These are phyloP conservation scores for Pelmatolapia mariae DNA, from an alignment of 2,113 vertebrate genomes.

Conservation along the genomic window DNA sequence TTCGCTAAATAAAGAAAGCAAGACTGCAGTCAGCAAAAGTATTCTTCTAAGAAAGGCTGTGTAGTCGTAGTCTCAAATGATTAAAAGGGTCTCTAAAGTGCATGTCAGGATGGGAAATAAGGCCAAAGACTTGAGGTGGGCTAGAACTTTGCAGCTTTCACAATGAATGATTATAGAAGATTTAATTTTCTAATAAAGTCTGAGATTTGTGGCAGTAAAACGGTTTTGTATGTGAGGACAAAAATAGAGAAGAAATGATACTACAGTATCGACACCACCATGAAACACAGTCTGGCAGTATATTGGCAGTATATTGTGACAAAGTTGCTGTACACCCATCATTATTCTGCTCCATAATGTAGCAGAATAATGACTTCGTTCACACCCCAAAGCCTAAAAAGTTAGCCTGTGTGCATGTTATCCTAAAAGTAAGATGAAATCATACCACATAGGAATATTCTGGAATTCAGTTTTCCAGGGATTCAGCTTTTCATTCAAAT, in stretches of 20 bases:
- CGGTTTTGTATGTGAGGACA: not conserved
- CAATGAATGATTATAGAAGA: not conserved
- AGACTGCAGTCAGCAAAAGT: not conserved
- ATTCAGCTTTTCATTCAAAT: not conserved
- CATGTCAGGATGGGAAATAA: not conserved
- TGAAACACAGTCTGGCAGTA: not conserved
- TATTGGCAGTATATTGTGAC: not conserved
- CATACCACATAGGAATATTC: not conserved
- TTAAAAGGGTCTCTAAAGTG: not conserved
- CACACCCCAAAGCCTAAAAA: not conserved
- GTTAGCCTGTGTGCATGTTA: not conserved
- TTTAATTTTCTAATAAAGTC: not conserved
- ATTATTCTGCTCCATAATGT: not conserved
- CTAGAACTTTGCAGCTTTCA: not conserved
- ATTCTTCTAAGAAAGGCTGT: not conserved
- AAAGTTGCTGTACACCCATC: not conserved
- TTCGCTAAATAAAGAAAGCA: not conserved
- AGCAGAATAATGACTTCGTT: not conserved
- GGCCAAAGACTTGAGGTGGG: not conserved
- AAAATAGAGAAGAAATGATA: not conserved
- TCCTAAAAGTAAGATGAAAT: not conserved
- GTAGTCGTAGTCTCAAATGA: not conserved
- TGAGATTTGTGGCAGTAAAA: not conserved
- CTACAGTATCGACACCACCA: not conserved
- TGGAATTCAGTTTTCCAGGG: not conserved